Evolutionary conservation across 30 jellyfish, hydroid and myxozoan species (phyloP).

Genomic region (Aurelia aurita): DNA sequence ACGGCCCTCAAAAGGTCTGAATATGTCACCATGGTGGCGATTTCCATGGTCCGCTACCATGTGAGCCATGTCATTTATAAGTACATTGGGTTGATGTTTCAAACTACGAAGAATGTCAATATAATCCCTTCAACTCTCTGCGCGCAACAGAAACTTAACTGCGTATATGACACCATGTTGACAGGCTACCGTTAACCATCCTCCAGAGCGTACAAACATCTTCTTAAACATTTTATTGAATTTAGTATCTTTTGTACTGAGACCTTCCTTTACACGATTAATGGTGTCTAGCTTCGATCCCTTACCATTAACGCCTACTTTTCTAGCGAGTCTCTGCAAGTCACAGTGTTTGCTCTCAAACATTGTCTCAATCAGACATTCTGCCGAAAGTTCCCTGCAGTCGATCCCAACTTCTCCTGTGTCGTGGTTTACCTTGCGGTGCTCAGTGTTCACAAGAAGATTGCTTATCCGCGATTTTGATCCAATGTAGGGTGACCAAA

Average conservation of each 20-base stretch:
- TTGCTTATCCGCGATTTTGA: no score
- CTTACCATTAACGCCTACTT: no score
- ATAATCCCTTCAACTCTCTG: constrained; percentile 67
- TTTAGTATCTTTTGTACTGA: background rate
- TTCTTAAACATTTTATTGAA: constrained; percentile 1
- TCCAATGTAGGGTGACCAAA: no score
- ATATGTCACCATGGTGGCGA: background rate
- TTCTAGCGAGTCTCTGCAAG: no score
- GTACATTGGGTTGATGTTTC: constrained; percentile 49
- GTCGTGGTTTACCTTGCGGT: no score
- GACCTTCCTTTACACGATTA: background rate
- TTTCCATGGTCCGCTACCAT: constrained; percentile 64
- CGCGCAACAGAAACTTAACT: constrained; percentile 48
- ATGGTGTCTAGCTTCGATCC: no score
- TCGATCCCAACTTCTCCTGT: no score
- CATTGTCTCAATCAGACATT: no score
- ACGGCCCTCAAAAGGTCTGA: constrained; percentile 62
- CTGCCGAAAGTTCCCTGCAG: no score
- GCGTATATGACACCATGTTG: constrained; percentile 30
- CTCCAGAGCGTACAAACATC: constrained; percentile 11
- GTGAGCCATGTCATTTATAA: constrained; percentile 70
- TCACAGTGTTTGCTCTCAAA: no score
- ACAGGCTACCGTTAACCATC: constrained; percentile 27
- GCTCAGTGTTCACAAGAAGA: no score
- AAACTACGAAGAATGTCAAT: constrained; percentile 39